Base-by-base conservation (phyloP, 2,888 invertebrate genomes). In the Cyclophora punctaria region DNA sequence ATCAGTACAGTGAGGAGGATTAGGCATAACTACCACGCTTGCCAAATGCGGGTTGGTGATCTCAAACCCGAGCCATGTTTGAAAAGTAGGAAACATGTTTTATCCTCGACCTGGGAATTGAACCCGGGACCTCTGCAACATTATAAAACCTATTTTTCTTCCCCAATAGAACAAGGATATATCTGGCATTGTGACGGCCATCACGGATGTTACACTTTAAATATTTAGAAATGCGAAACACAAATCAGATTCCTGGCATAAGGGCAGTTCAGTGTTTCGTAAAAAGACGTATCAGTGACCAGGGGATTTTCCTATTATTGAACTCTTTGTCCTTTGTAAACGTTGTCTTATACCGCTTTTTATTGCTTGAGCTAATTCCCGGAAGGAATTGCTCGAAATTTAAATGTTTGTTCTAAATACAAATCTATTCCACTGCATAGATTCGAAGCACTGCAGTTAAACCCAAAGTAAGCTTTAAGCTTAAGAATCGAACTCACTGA, bases 221-320 rank as follows among this genome's bases (percentile, higher is more conserved):
- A 55, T 55, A 58, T 57, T 51, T 47, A 54, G 41, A 44, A 50
- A 50, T 51, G 43, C 47, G 44, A 55, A 48, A 49, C 42, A 49
- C 46, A 57, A 61, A 57, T 60, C 51, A 57, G 59, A 57, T 63
- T 59, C 56, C 49, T 49, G 48, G 53, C 47, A 58, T 53, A 58
- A 59, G 61, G 51, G 48, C 48, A 54, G 46, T 54, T 57, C 41
- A 49, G 42, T 52, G 51, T 51, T 54, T 56, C 53, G 55, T 60
- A 62, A 62, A 60, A 60, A 47, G 50, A 51, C 51, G 53, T 52
- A 53, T 53, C 41, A 7, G 46, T 49, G 20, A 42, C 46, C 49
- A 40, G 47, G 50, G 52, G 46, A 51, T 54, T 57, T 53, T 37
- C 37, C 42, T 57, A 58, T 53, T 49, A 48, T 48, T 55, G 50